Evolutionary conservation across 2,797 vertebrate species (phyloP).

Genomic region (Prunella strophiata): DNA sequence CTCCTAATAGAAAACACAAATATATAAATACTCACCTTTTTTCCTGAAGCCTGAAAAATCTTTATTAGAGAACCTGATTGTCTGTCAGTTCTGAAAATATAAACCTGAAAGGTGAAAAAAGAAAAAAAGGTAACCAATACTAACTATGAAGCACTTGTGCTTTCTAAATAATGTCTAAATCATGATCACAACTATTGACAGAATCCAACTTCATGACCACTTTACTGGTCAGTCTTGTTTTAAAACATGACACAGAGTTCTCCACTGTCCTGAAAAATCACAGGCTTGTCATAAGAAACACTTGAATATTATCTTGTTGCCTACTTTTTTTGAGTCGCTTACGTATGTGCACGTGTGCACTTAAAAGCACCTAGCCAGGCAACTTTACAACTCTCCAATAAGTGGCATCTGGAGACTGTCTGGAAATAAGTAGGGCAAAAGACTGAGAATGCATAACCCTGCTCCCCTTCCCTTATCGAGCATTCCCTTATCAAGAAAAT

Average conservation of each 20-base stretch:
- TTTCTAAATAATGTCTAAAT: neutral
- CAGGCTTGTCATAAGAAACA: neutral
- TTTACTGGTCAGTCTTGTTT: neutral
- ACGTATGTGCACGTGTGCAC: neutral
- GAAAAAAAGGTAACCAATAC: neutral
- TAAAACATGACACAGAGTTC: neutral
- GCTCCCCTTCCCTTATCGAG: neutral
- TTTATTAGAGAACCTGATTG: slow-evolving; percentile 85
- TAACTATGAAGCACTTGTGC: neutral
- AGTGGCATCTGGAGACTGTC: neutral
- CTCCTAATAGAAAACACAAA: neutral
- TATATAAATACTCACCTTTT: slow-evolving; percentile 85
- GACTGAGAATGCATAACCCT: neutral
- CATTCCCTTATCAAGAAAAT: neutral
- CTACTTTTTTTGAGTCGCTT: neutral
- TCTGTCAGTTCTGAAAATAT: slow-evolving; percentile 94
- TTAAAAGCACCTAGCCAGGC: neutral
- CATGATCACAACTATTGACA: neutral
- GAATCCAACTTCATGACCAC: neutral
- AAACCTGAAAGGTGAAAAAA: slow-evolving; percentile 82
- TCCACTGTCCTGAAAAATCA: neutral
- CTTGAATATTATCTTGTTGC: neutral
- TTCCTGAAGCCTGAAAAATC: slow-evolving; percentile 95
- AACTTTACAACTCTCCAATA: neutral
- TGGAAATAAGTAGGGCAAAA: neutral